Evolutionary conservation across 2,888 invertebrate genomes (phyloP).

Genomic region (Drosophila neonasuta): DNA sequence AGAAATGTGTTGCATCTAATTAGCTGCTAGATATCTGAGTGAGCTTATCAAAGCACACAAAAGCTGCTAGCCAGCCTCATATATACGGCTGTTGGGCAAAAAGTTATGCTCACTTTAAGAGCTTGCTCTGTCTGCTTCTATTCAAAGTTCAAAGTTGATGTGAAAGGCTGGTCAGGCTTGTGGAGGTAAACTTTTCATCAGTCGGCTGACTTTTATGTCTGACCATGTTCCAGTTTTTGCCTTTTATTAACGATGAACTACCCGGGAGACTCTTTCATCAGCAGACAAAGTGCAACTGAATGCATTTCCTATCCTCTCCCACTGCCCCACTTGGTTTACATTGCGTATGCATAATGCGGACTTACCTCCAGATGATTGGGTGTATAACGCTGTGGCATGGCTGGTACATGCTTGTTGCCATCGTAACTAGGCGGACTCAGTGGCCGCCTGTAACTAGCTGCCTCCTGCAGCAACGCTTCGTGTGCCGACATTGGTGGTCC

Average conservation of each 20-base stretch:
- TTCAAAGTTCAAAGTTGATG: neutral
- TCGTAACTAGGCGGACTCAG: conserved; percentile 84
- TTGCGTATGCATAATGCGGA: conserved; percentile 25
- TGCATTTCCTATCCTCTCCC: neutral
- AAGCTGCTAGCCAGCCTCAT: neutral
- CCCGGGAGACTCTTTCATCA: neutral
- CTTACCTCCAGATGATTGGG: conserved; percentile 82
- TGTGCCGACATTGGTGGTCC: conserved; percentile 79
- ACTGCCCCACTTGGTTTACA: neutral
- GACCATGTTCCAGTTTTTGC: conserved; percentile 14
- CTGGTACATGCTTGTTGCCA: conserved; percentile 80
- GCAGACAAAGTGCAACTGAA: conserved; percentile 31
- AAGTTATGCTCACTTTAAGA: neutral
- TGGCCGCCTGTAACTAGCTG: conserved; percentile 85
- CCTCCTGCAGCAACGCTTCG: conserved; percentile 78
- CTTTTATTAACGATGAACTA: conserved; percentile 36
- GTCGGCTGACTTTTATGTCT: neutral
- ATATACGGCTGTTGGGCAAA: neutral
- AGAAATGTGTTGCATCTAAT: neutral
- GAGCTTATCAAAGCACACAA: neutral
- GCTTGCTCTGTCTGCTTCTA: neutral
- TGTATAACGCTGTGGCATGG: conserved; percentile 80
- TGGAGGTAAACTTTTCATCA: conserved; percentile 33
- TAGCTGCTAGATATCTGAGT: neutral
- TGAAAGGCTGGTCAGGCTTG: conserved; percentile 10